Percentiles rank a stretch among this genome's conserved stretches.
Conservation (phyloP, 1,140 invertebrate genomes). For the Leptinotarsa texana region DNA sequence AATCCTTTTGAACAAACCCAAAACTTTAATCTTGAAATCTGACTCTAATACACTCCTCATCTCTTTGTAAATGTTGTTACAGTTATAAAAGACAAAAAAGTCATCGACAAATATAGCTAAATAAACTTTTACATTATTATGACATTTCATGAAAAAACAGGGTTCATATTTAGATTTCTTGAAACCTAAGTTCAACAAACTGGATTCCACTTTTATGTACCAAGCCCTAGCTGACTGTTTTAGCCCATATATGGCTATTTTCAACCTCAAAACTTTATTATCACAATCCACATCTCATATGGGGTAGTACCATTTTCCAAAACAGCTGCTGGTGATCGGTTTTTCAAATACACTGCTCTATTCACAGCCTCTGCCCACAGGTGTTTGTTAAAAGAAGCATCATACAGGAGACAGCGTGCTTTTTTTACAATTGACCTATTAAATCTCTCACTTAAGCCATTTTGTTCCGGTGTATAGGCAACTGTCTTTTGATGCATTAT, state of each 20-base stretch:
- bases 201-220: slow-evolving; percentile 49
- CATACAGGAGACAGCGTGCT: no score
- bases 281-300: slow-evolving; percentile 50
- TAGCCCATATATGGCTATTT: slow-evolving; percentile 55
- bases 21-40: slow-evolving; percentile 47
- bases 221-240: slow-evolving; percentile 56
- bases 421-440: no score
- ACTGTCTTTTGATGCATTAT: slow-evolving; percentile 40
- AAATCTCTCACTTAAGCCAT: no score
- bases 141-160: slow-evolving; percentile 48
- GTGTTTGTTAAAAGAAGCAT: no score
- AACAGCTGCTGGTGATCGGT: not conserved
- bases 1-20: no score
- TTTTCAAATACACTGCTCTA: no score
- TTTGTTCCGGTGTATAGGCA: no score
- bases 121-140: slow-evolving; percentile 39
- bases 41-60: slow-evolving; percentile 37
- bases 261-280: slow-evolving; percentile 39
- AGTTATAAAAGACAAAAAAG: slow-evolving; percentile 48
- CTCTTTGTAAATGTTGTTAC: slow-evolving; percentile 31
- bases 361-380: no score
- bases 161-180: slow-evolving; percentile 42
- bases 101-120: slow-evolving; percentile 53
- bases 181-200: slow-evolving; percentile 43
- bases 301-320: not conserved